These are phyloP conservation scores for Vanessa atalanta DNA, from an alignment of 1,140 invertebrate species.

Conservation along the genomic window DNA sequence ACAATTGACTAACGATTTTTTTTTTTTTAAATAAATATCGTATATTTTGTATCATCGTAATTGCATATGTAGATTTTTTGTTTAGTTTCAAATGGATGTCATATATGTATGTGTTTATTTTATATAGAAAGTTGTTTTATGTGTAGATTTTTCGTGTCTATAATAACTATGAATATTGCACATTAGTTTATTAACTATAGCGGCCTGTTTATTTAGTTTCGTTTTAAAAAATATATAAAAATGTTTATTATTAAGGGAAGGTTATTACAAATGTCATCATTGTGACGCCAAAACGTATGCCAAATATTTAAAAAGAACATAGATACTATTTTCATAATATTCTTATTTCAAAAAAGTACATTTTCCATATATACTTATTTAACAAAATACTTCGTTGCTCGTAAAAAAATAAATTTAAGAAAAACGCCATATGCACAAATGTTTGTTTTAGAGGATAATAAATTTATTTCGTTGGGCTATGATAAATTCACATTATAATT, in stretches of 20 bases:
- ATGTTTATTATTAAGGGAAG: background rate
- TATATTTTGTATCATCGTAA: background rate
- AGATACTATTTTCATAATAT: slow-evolving; percentile 10
- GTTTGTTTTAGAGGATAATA: no score
- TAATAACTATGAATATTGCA: background rate
- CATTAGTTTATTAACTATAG: background rate
- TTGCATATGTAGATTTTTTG: background rate
- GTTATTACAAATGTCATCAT: slow-evolving; percentile 24
- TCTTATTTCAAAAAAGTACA: background rate
- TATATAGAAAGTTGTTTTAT: background rate
- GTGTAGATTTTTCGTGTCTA: slow-evolving; percentile 2
- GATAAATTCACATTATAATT: no score
- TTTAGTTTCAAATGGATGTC: background rate
- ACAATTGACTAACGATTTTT: background rate
- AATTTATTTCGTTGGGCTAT: no score
- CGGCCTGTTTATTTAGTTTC: slow-evolving; percentile 22
- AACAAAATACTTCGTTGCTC: no score
- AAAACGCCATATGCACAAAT: no score
- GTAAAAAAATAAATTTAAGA: no score
- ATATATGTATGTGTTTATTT: background rate
- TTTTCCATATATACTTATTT: background rate
- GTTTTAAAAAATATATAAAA: slow-evolving; percentile 1
- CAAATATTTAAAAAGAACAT: slow-evolving; percentile 48
- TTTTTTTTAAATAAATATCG: background rate
- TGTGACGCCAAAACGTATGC: slow-evolving; percentile 62